Evolutionary conservation across 2,113 vertebrate species (phyloP).

Genomic region (Centrocercus urophasianus): DNA sequence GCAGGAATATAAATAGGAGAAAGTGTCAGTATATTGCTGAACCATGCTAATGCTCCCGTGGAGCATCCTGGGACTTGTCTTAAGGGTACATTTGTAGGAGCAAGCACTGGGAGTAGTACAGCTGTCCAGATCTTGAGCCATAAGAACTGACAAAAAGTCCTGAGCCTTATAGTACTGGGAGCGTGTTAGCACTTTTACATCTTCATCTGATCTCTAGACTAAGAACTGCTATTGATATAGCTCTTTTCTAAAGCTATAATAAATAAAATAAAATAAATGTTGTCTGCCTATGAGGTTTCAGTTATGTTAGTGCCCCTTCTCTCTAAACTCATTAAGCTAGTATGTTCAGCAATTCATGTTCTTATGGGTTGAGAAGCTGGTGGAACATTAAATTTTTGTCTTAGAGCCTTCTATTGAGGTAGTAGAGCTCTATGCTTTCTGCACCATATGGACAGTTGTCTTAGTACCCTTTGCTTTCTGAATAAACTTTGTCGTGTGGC

Average conservation of each 20-base stretch:
- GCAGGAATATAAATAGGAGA: not conserved
- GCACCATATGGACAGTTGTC: not conserved
- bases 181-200: not conserved
- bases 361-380: not conserved
- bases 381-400: not conserved
- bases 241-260: not conserved
- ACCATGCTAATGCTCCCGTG: not conserved
- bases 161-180: not conserved
- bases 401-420: not conserved
- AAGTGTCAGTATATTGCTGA: not conserved
- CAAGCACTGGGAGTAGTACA: not conserved
- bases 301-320: not conserved
- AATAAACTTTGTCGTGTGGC: not conserved
- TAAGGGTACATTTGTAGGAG: rapidly evolving
- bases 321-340: not conserved
- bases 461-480: not conserved
- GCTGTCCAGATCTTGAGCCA: not conserved
- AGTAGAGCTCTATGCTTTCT: not conserved
- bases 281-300: not conserved
- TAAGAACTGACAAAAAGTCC: not conserved
- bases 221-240: rapidly evolving
- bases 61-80: not conserved
- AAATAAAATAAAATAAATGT: not conserved
- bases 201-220: not conserved
- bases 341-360: not conserved